Evolutionary conservation across 92 coral and sea anemone genomes (phyloP).

Genomic region (Phenganax marumi): DNA sequence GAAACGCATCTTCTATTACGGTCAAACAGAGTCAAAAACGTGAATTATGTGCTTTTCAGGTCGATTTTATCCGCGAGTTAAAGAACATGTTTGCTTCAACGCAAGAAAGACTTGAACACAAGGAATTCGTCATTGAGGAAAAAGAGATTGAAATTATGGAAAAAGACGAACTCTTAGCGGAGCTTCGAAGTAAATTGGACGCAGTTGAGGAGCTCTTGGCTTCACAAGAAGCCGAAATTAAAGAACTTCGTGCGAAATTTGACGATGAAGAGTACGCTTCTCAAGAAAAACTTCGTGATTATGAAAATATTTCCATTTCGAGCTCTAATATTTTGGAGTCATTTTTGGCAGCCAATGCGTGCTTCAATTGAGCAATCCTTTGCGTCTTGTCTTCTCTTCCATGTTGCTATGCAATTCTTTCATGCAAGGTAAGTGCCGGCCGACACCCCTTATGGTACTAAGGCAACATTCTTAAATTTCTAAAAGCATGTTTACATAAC

Average conservation of each 20-base stretch:
- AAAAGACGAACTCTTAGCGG: not conserved
- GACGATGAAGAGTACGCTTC: not conserved
- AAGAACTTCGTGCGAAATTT: not conserved
- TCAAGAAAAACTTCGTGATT: conserved; percentile 1
- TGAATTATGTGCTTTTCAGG: conserved; percentile 27
- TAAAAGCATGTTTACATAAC: no score
- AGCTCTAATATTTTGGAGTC: no score
- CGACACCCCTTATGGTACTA: no score
- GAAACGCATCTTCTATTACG: no score
- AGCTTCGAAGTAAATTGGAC: not conserved
- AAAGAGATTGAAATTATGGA: conserved; percentile 76
- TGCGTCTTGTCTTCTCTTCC: not conserved
- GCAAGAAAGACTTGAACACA: conserved; percentile 78
- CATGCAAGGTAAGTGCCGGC: conserved; percentile 16
- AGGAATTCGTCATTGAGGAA: conserved; percentile 78
- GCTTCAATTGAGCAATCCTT: no score
- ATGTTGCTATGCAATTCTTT: not conserved
- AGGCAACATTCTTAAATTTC: no score
- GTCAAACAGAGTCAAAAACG: no score
- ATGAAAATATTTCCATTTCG: conserved; percentile 11
- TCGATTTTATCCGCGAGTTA: conserved; percentile 56
- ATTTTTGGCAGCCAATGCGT: no score
- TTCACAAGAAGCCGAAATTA: not conserved
- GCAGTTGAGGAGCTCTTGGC: not conserved
- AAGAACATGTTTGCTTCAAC: conserved; percentile 60